These are phyloP conservation scores for Triplophysa rosa DNA, from an alignment of 2,113 vertebrate species.

Conservation along the genomic window DNA sequence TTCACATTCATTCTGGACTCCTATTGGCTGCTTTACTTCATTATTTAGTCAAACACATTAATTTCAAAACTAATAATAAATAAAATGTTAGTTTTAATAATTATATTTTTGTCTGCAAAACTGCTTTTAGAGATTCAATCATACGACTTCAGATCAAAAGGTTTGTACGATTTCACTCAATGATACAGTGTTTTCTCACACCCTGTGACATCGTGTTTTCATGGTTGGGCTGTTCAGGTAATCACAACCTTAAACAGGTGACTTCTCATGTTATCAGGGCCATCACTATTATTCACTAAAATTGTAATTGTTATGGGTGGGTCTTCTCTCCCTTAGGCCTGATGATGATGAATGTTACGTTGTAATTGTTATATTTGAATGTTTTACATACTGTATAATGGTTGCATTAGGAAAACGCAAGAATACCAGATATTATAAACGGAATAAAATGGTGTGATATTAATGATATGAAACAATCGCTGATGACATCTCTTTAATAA, in stretches of 20 bases:
- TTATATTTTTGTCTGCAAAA: too few relatives aligned
- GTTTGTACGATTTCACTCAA: too few relatives aligned
- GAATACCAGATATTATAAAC: not conserved
- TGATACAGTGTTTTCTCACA: not conserved
- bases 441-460: too few relatives aligned
- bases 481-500: too few relatives aligned
- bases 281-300: not conserved
- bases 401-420: not conserved
- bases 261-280: not conserved
- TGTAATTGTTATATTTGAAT: not conserved
- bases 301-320: not conserved
- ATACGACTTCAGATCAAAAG: too few relatives aligned
- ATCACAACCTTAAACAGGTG: not conserved
- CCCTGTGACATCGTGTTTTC: not conserved
- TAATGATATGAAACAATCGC: too few relatives aligned
- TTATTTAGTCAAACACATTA: too few relatives aligned
- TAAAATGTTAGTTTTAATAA: too few relatives aligned
- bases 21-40: too few relatives aligned
- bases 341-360: not conserved
- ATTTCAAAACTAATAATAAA: too few relatives aligned
- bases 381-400: not conserved
- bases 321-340: not conserved
- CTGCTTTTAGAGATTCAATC: too few relatives aligned
- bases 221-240: conserved; percentile 1
- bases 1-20: too few relatives aligned